Base-by-base conservation (phyloP, 2,888 invertebrate species). In the Melipona beecheii region DNA sequence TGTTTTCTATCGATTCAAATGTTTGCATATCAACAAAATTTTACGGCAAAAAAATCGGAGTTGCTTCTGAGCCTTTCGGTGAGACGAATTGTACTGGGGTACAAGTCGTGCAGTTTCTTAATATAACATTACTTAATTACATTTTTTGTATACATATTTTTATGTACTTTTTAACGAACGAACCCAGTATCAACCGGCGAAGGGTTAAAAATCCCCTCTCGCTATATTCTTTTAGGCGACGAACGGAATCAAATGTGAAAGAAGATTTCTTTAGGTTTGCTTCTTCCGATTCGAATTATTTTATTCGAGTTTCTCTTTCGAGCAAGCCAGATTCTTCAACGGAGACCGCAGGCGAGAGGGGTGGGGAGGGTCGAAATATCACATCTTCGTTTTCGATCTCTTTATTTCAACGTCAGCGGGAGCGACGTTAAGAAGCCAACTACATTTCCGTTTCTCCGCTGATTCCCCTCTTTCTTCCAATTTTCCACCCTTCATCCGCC, bases 391-490 rank as follows among this genome's bases (percentile, higher is more conserved):
- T 70, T 70, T 60, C 74, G 78, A 85, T 87, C 87, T 81, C 78
- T 79, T 71, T 84, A 84, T 86, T 86, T 75, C 70, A 21, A 77
- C 74, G 68, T 68, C 9, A 24, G 49, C 0, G 56, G 50, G 43
- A 52, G 50, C 50, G 50, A 54, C 65, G 81, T 49, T 81, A 84
- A 85, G 85, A 84, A 85, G 84, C 84, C 85, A 81, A 85, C 78
- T 78, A 84, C 81, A 69, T 84, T 90, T 89, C 78, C 84, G 74
- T 69, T 58, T 75, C 78, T 72, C 50, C 86, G 71, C 70, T 52
- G 68, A 49, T 56, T 70, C 31, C 50, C 68, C 72, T 15, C 27
- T 52, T 24, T 68, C 81, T 75, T 75, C 81, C 78, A 83, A 81
- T 86, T 87, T 87, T 87, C 78, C 84, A 58, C 49, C 78, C 68